These are phyloP conservation scores for Antennarius maculatus DNA, from an alignment of 2,797 vertebrate species.

Conservation along the genomic window DNA sequence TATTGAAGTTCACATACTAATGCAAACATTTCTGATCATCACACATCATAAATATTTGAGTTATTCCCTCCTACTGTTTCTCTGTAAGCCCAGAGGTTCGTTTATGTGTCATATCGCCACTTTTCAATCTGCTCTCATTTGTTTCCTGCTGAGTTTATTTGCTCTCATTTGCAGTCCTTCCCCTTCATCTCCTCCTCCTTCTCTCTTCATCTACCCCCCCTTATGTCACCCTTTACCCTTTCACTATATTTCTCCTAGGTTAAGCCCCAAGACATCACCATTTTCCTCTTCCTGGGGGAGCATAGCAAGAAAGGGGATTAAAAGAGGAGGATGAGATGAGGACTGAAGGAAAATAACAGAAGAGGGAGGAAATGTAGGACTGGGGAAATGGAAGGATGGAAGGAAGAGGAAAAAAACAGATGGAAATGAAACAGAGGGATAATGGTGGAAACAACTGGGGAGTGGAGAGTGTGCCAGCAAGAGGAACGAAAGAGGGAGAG, in stretches of 20 bases:
- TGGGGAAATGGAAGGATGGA: background rate
- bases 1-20: no score
- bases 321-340: no score
- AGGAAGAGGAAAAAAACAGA: background rate
- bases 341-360: no score
- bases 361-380: no score
- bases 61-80: background rate
- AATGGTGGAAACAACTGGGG: background rate
- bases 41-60: no score
- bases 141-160: background rate
- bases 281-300: background rate
- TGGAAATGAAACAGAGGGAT: background rate
- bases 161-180: background rate
- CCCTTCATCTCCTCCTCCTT: background rate
- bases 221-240: background rate
- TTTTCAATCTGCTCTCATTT: background rate
- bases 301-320: no score
- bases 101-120: no score
- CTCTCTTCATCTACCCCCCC: background rate
- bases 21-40: no score
- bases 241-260: background rate
- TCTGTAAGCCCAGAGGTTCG: no score
- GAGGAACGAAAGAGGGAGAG: background rate
- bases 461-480: background rate
- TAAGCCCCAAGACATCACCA: background rate